Conservation (phyloP, 2,888 invertebrate genomes). For the Metopia argyrocephala region DNA sequence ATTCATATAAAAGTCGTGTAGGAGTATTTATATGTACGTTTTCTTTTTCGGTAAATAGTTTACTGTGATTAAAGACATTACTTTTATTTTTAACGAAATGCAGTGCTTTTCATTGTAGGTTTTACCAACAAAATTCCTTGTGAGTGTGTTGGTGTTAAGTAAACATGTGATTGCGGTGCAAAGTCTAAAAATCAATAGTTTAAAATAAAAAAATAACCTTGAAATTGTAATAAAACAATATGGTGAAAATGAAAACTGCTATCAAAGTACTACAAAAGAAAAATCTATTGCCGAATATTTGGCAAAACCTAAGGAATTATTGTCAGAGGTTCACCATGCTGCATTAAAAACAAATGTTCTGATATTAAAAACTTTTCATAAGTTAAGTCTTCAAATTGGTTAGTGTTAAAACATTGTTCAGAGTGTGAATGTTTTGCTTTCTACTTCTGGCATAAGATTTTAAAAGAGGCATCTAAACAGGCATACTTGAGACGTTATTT, state of each 20-base stretch:
- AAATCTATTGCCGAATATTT: background rate
- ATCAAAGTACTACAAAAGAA: background rate
- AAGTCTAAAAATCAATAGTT: conserved; percentile 53
- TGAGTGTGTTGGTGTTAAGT: background rate
- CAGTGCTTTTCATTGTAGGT: background rate
- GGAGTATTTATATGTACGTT: conserved; percentile 23
- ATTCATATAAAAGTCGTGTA: conserved; percentile 28
- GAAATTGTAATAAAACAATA: conserved; percentile 26
- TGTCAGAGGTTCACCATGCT: too few species aligned
- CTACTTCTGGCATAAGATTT: too few species aligned
- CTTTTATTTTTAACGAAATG: conserved; percentile 35
- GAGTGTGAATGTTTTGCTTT: too few species aligned
- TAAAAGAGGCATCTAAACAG: too few species aligned
- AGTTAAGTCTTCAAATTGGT: too few species aligned
- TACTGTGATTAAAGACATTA: conserved; percentile 31
- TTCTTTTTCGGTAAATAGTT: conserved; percentile 25
- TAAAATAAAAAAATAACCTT: conserved; percentile 36
- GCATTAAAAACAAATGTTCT: too few species aligned
- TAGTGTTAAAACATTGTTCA: too few species aligned
- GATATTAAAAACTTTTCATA: too few species aligned
- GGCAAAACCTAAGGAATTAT: too few species aligned
- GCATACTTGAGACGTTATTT: too few species aligned
- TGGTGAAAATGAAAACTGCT: background rate
- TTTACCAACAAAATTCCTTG: background rate
- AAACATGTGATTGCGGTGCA: conserved; percentile 3